Conservation (phyloP, 2,113 vertebrate genomes). For the Centropristis striata region DNA sequence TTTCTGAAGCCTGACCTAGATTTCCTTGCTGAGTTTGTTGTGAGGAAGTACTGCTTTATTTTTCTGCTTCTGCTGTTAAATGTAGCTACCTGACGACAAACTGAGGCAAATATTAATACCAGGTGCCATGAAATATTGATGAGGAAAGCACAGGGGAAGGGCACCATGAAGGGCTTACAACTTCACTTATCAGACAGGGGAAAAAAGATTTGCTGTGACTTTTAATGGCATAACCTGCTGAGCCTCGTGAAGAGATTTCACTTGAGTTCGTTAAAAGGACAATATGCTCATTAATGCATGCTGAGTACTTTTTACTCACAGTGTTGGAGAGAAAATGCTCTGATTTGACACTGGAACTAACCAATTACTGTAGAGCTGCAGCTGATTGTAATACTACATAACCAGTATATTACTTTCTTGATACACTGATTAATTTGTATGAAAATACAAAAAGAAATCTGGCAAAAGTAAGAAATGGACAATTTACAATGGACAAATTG, state of each 20-base stretch:
- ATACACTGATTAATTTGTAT: not conserved
- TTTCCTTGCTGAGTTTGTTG: conserved; percentile 75
- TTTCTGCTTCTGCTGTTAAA: conserved; percentile 69
- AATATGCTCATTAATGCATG: conserved; percentile 29
- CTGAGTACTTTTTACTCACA: conserved; percentile 14
- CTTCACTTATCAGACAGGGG: conserved; percentile 50
- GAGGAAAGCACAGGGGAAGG: conserved; percentile 64
- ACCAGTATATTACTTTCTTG: not conserved
- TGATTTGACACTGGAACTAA: conserved; percentile 11
- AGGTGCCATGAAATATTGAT: conserved; percentile 78
- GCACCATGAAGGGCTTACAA: conserved; percentile 56
- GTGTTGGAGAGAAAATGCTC: not conserved
- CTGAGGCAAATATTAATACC: conserved; percentile 79
- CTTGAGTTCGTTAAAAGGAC: conserved; percentile 38
- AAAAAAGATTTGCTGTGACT: conserved; percentile 55
- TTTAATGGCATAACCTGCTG: conserved; percentile 42
- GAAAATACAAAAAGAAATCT: not conserved
- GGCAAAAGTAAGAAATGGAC: not conserved
- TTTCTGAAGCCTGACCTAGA: conserved; percentile 79
- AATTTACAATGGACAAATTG: not conserved
- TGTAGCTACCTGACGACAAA: conserved; percentile 74
- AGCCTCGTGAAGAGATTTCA: conserved; percentile 31
- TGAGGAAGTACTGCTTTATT: conserved; percentile 57
- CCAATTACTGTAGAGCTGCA: not conserved
- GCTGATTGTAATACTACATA: not conserved